Conservation (phyloP, 2,888 invertebrate genomes). For the Amphipoea lucens region DNA sequence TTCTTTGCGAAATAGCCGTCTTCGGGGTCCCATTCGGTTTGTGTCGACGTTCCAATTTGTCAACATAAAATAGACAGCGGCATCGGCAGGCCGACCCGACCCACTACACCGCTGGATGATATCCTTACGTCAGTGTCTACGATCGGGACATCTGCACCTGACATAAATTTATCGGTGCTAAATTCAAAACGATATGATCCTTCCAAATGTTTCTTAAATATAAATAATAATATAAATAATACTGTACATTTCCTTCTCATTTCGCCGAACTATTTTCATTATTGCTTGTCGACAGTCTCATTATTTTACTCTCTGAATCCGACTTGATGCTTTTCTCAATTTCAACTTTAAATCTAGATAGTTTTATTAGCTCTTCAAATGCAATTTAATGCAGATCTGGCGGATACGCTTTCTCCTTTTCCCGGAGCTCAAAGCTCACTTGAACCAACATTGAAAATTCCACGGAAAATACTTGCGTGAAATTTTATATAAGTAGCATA, state of each 20-base stretch:
- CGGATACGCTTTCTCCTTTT: constrained; percentile 55
- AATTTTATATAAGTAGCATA: constrained; percentile 9
- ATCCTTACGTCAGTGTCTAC: constrained; percentile 61
- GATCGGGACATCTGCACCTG: constrained; percentile 65
- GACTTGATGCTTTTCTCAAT: constrained; percentile 51
- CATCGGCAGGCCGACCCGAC: constrained; percentile 35
- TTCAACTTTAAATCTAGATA: constrained; percentile 56
- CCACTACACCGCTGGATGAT: constrained; percentile 58
- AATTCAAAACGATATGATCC: constrained; percentile 45
- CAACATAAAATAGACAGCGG: constrained; percentile 62
- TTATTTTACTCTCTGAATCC: constrained; percentile 34
- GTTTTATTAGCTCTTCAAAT: constrained; percentile 67
- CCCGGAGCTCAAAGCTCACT: constrained; percentile 66
- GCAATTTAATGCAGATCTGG: constrained; percentile 69
- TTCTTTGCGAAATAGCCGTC: constrained; percentile 52
- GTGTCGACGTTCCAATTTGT: constrained; percentile 66
- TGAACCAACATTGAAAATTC: constrained; percentile 69
- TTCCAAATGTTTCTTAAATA: constrained; percentile 18
- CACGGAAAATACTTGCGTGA: constrained; percentile 30
- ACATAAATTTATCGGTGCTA: constrained; percentile 68
- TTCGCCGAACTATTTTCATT: constrained; percentile 39
- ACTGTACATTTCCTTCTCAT: background rate
- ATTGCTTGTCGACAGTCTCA: constrained; percentile 30
- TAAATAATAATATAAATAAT: constrained; percentile 23
- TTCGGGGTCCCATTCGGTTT: constrained; percentile 52